These are phyloP conservation scores for Paraplagusia blochii DNA, from an alignment of 2,113 vertebrate species.

Conservation along the genomic window DNA sequence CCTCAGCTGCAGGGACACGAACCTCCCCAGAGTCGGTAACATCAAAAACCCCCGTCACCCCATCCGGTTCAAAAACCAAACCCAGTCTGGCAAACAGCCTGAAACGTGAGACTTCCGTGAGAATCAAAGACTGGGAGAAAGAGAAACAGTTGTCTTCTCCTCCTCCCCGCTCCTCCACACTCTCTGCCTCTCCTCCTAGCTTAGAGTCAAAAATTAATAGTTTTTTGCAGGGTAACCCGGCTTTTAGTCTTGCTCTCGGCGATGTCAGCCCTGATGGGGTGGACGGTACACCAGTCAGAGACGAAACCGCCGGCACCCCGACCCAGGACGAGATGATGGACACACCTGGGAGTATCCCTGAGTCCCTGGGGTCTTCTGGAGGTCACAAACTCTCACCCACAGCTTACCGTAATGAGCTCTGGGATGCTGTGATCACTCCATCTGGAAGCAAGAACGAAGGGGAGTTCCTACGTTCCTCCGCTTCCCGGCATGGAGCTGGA, in stretches of 20 bases:
- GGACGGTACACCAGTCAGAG: slow-evolving; percentile 91
- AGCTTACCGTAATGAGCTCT: slow-evolving; percentile 74
- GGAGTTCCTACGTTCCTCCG: slow-evolving; percentile 50
- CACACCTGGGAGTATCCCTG: slow-evolving; percentile 79
- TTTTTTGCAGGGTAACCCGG: slow-evolving; percentile 95
- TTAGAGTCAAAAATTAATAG: slow-evolving; percentile 98
- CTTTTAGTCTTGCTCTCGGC: slow-evolving; percentile 82
- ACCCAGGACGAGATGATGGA: slow-evolving; percentile 99
- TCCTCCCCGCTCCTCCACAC: slow-evolving; percentile 31
- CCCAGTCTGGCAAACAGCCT: slow-evolving; percentile 60
- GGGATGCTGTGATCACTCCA: slow-evolving; percentile 72
- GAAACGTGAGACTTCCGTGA: slow-evolving; percentile 56
- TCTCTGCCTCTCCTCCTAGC: slow-evolving; percentile 81
- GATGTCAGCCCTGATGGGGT: slow-evolving; percentile 82
- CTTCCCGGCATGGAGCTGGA: slow-evolving; percentile 50
- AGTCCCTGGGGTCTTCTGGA: slow-evolving; percentile 52
- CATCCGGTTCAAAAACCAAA: slow-evolving; percentile 80
- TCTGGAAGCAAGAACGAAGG: slow-evolving; percentile 55
- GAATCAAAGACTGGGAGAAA: slow-evolving; percentile 62
- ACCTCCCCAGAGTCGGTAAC: slow-evolving; percentile 67
- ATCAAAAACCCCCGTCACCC: slow-evolving; percentile 74
- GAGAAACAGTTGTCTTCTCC: slow-evolving; percentile 58
- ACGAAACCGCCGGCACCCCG: slow-evolving; percentile 90
- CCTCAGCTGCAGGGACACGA: slow-evolving; percentile 66
- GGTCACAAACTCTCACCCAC: slow-evolving; percentile 74